phyloP scores from a whole-genome alignment of 2,113 vertebrate genomes.

The Isurus oxyrinchus region DNA sequence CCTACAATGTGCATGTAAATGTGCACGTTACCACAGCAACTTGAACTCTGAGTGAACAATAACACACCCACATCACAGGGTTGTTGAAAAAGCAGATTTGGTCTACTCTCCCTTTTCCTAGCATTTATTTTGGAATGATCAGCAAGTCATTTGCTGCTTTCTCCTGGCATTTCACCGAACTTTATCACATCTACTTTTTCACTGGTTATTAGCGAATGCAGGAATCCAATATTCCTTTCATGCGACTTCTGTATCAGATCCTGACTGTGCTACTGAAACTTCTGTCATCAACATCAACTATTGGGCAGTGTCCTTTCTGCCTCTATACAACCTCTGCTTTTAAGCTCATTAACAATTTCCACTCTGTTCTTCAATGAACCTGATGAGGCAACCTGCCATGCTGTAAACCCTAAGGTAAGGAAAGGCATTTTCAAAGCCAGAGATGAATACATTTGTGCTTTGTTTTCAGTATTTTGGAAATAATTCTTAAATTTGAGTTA shows the following conservation, averaged over 20 bases:
- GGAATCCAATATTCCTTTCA: not conserved
- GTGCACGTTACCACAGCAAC: no score
- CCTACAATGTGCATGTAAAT: no score
- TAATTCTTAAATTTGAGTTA: not conserved
- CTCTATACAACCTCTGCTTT: not conserved
- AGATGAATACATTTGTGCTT: not conserved
- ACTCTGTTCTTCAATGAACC: not conserved
- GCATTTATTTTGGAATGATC: not conserved
- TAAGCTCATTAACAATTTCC: not conserved
- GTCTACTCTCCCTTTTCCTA: not conserved
- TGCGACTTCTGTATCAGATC: not conserved
- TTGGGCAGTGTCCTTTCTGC: not conserved
- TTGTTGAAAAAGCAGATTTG: not conserved
- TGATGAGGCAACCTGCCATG: not conserved
- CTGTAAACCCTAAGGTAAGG: not conserved
- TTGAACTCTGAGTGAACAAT: no score
- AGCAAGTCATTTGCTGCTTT: not conserved
- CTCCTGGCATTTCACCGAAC: not conserved
- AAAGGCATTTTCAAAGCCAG: not conserved
- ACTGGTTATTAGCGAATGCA: not conserved
- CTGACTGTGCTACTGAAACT: no score
- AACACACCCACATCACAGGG: no score
- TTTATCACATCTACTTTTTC: not conserved
- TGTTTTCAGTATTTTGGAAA: not conserved
- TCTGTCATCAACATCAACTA: not conserved